Base-by-base conservation (phyloP, 2,888 invertebrate genomes). In the Noctua janthina region DNA sequence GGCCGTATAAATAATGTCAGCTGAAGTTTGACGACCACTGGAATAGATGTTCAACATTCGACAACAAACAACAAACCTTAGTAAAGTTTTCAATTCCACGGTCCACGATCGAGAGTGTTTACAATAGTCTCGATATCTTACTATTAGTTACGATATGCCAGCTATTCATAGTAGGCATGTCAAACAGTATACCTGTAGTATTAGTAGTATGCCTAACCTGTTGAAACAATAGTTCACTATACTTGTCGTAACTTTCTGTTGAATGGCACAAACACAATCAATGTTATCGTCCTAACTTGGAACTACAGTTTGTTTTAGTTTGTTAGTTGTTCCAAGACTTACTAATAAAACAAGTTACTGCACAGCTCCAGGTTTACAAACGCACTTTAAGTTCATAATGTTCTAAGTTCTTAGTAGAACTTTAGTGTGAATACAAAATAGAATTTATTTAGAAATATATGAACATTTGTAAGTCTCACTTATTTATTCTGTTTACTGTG, bases 271-370 rank as follows among this genome's bases (percentile, higher is more conserved):
- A 66, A 75, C 78, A 74, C 49, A 67, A 56, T 78, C 62, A 78
- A 74, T 49, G 70, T 72, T 77, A 67, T 75, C 69, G 72, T 66
- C 29, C 64, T 59, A 72, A 78, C 87, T 86, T 82, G 0, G 68
- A 85, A 54, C 67, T 54, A 71, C 56, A 35, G n/a, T 72, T 49
- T 39, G 39, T 39, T 39, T 39, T 4, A 39, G 39, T 39, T 39
- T 39, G 49, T 81, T 72, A 81, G 56, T 85, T 72, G 49, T 29
- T 84, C 49, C 39, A 64, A 66, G 64, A 51, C 43, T 15, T 72
- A 54, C 35, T 73, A 69, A 79, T 68, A 66, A 64, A 69, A 69
- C 43, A 51, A 73, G 72, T 81, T 81, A 59, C 59, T 85, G 51
- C 71, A 49, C 15, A n/a, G 49, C 56, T 76, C 49, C 49, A 56